A percentile compares a stretch with the other conserved stretches of the same genome.
Conservation (phyloP, 2,888 invertebrate species). For the Cephus runcator region DNA sequence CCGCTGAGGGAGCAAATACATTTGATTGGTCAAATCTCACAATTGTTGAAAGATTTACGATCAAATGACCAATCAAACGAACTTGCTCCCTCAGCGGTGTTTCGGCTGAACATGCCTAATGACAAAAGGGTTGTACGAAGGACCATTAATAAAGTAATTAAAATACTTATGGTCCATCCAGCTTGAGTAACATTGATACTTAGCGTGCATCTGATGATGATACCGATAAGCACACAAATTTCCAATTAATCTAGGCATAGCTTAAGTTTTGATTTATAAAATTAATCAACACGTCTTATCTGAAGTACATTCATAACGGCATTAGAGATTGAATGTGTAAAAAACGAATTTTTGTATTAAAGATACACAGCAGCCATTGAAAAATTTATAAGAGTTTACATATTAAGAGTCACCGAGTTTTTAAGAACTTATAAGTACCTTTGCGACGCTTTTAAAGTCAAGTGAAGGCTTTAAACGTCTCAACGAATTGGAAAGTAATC, state of each 20-base stretch:
- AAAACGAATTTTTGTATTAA: not conserved
- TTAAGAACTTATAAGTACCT: not conserved
- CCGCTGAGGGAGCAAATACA: too few species aligned
- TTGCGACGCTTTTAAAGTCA: not conserved
- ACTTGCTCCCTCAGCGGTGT: too few species aligned
- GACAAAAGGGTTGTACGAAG: not conserved
- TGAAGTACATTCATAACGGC: not conserved
- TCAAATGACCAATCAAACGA: too few species aligned
- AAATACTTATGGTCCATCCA: not conserved
- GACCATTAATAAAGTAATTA: not conserved
- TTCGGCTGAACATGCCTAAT: not conserved
- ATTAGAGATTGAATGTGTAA: not conserved
- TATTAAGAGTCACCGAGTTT: not conserved
- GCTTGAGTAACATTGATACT: not conserved
- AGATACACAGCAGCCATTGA: not conserved
- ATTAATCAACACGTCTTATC: not conserved
- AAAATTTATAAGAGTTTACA: not conserved
- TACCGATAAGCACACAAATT: not conserved
- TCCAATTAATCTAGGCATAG: not conserved
- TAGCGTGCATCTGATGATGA: not conserved
- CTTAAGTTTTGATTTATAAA: not conserved
- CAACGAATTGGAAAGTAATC: not conserved
- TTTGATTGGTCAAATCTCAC: too few species aligned
- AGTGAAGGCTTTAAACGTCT: not conserved
- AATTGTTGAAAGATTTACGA: too few species aligned